phyloP scores from a whole-genome alignment of 2,888 invertebrate genomes.

The Orthonychiurus folsomi region DNA sequence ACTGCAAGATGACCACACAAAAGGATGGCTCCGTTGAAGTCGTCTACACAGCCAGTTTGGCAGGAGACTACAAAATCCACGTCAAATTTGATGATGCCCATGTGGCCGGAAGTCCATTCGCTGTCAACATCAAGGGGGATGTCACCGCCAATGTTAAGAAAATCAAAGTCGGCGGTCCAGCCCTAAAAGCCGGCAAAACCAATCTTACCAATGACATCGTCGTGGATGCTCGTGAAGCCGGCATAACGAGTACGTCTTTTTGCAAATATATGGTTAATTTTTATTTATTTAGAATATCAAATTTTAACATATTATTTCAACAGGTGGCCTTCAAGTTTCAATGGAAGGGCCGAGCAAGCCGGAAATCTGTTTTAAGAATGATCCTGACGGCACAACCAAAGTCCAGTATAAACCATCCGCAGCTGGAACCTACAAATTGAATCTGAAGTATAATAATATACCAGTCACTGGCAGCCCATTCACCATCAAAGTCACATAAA shows the following conservation, averaged over 20 bases:
- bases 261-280: not conserved
- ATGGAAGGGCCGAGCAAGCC: constrained; percentile 40
- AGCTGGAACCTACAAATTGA: constrained; percentile 37
- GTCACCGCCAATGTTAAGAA: constrained; percentile 31
- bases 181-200: constrained; percentile 31
- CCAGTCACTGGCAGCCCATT: constrained; percentile 39
- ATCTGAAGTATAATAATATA: constrained; percentile 37
- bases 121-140: constrained; percentile 36
- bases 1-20: constrained; percentile 32
- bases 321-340: constrained; percentile 37
- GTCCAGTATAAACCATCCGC: constrained; percentile 37
- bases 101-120: constrained; percentile 36
- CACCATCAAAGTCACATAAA: constrained; percentile 22
- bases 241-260: constrained; percentile 29
- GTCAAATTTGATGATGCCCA: constrained; percentile 38
- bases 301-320: not conserved
- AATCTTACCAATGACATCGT: constrained; percentile 22
- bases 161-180: constrained; percentile 35
- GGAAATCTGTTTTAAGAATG: constrained; percentile 35
- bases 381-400: constrained; percentile 37
- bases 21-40: constrained; percentile 36
- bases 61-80: constrained; percentile 38
- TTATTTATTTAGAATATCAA: not conserved
- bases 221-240: constrained; percentile 38
- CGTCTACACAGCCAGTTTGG: constrained; percentile 28